phyloP scores from a whole-genome alignment of 2,113 vertebrate species.

The Gopherus evgoodei region DNA sequence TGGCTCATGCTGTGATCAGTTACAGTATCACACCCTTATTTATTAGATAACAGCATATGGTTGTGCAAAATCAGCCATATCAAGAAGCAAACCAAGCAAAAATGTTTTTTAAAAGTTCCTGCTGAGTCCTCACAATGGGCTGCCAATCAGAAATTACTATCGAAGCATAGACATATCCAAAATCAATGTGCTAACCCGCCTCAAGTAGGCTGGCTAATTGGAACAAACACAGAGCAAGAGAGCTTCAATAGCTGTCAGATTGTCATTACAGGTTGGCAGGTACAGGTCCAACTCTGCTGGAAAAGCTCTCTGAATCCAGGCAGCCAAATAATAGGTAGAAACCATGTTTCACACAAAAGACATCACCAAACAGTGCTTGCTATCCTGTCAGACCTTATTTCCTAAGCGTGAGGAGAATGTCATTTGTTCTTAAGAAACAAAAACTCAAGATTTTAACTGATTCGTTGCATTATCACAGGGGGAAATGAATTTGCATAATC shows the following conservation, averaged over 20 bases:
- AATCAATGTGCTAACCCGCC: not conserved
- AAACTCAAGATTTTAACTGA: slow-evolving; percentile 21
- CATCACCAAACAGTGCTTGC: not conserved
- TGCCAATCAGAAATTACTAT: not conserved
- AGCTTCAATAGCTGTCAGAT: not conserved
- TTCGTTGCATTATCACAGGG: not conserved
- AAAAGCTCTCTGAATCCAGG: not conserved
- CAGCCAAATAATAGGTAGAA: not conserved
- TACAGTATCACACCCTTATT: not conserved
- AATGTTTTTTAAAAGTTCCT: not conserved
- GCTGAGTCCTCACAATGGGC: not conserved
- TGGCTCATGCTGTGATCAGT: slow-evolving; percentile 9
- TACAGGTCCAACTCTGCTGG: not conserved
- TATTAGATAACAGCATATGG: slow-evolving; percentile 1
- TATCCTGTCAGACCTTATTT: not conserved
- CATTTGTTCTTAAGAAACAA: not conserved
- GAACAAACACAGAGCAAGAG: not conserved
- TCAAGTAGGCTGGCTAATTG: not conserved
- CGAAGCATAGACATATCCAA: rapidly evolving
- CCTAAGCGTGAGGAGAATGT: not conserved
- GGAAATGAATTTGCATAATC: slow-evolving; percentile 15
- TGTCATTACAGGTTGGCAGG: not conserved
- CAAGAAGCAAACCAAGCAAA: not conserved
- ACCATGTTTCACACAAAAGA: not conserved
- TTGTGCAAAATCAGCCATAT: not conserved